These are phyloP conservation scores for Serinus canaria DNA, from an alignment of 2,113 vertebrate species.

Conservation along the genomic window DNA sequence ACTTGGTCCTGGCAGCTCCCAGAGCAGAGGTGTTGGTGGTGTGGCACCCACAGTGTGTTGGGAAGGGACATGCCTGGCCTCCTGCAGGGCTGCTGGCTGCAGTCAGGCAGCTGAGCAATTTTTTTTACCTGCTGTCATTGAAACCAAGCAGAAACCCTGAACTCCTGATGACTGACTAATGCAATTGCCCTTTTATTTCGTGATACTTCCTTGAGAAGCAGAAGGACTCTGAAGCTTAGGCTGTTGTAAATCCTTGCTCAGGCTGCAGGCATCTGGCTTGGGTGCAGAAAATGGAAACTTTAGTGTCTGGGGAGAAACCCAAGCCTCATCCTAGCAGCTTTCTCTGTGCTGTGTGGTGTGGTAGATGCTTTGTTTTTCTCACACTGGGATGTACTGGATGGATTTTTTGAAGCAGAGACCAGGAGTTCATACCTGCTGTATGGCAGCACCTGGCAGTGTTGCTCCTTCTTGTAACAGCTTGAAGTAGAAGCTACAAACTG, in stretches of 20 bases:
- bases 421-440: not conserved
- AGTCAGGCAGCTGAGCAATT: not conserved
- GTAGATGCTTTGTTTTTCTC: not conserved
- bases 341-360: fast-evolving
- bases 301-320: not conserved
- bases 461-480: not conserved
- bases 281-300: not conserved
- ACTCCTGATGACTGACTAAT: slow-evolving; percentile 40
- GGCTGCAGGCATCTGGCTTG: not conserved
- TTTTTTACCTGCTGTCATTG: slow-evolving; percentile 12
- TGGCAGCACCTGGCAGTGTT: not conserved
- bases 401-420: not conserved
- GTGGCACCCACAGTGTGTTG: fast-evolving
- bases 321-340: not conserved
- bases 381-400: not conserved
- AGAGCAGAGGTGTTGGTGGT: not conserved
- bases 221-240: not conserved
- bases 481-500: not conserved
- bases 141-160: slow-evolving; percentile 40
- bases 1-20: not conserved
- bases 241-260: not conserved
- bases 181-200: slow-evolving; percentile 54
- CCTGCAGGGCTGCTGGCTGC: not conserved
- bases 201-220: slow-evolving; percentile 32
- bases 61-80: not conserved